A percentile compares a stretch with the other conserved stretches of the same genome.
phyloP scores from a whole-genome alignment of 2,797 vertebrate genomes.

The Semaprochilodus insignis region DNA sequence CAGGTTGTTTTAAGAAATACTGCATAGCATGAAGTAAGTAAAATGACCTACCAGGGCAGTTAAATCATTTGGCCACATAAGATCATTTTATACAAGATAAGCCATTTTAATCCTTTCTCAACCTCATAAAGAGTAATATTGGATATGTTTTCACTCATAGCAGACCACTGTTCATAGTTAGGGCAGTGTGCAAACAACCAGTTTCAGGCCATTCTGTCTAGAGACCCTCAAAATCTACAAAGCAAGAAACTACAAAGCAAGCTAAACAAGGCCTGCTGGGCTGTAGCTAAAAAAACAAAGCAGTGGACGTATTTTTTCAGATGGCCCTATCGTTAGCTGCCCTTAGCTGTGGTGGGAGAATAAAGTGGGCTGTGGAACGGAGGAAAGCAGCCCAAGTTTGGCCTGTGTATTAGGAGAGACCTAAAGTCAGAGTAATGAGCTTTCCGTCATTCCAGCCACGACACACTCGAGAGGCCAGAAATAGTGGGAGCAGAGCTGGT shows the following conservation, averaged over 20 bases:
- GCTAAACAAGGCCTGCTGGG: neutral
- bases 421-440: conserved; percentile 17
- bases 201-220: neutral
- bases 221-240: neutral
- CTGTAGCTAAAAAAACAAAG: neutral
- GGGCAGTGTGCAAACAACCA: neutral
- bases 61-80: neutral
- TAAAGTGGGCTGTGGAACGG: neutral
- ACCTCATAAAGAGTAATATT: neutral
- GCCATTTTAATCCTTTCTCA: neutral
- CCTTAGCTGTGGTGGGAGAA: neutral
- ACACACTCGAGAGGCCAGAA: neutral
- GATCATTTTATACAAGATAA: neutral
- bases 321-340: neutral
- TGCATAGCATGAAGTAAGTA: neutral
- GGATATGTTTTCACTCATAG: too few relatives aligned
- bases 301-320: neutral
- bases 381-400: neutral
- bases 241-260: neutral
- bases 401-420: neutral
- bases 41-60: neutral
- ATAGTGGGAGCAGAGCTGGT: neutral
- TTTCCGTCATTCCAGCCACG: conserved; percentile 7
- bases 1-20: neutral
- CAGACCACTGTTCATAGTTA: too few relatives aligned